These are phyloP conservation scores for Tragelaphus scriptus DNA, from an alignment of 2,113 vertebrate species.

Conservation along the genomic window DNA sequence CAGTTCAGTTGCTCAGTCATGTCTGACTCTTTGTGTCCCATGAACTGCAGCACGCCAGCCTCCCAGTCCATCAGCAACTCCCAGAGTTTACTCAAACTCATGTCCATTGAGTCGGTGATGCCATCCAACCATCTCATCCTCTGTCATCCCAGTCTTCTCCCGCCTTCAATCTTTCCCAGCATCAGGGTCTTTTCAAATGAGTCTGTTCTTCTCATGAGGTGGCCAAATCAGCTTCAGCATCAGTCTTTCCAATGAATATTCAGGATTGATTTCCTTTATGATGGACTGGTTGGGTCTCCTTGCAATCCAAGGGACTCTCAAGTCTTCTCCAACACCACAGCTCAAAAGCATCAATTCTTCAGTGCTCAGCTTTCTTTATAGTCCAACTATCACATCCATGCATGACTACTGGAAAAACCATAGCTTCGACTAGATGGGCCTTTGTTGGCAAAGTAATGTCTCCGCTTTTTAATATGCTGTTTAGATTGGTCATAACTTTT, in stretches of 20 bases:
- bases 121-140: background rate
- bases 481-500: background rate
- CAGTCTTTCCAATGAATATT: background rate
- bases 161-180: background rate
- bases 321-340: background rate
- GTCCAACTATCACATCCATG: background rate
- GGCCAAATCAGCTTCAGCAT: background rate
- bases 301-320: background rate
- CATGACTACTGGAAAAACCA: background rate
- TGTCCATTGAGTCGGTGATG: background rate
- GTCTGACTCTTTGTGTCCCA: background rate
- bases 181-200: background rate
- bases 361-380: background rate
- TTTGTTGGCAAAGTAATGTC: background rate
- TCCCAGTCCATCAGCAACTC: background rate
- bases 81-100: background rate
- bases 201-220: background rate
- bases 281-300: background rate
- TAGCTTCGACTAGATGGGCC: background rate
- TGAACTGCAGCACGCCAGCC: background rate
- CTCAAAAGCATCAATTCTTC: background rate
- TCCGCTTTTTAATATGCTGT: background rate
- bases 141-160: background rate
- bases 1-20: background rate
- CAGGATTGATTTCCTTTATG: background rate